Evolutionary conservation across 1,140 invertebrate species (phyloP).

Genomic region (Drosophila triauraria): DNA sequence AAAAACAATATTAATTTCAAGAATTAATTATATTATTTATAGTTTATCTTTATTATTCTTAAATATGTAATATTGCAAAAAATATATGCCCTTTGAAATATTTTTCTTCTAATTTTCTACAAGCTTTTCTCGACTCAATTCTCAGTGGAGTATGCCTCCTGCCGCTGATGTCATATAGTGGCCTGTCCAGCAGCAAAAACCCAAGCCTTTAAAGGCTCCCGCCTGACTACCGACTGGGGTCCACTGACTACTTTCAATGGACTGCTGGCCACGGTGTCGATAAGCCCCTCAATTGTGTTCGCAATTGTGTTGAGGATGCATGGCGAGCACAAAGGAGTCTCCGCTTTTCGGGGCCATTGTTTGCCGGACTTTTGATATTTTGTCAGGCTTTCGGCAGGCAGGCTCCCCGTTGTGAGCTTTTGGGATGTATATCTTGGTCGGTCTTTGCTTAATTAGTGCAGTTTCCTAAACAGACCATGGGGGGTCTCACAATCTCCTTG

Average conservation of each 20-base stretch:
- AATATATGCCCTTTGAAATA: no score
- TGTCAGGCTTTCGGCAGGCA: background rate
- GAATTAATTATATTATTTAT: no score
- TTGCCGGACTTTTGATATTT: conserved; percentile 38
- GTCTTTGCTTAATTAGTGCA: conserved; percentile 43
- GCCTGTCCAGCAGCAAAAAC: background rate
- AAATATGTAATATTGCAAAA: no score
- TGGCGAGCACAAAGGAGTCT: conserved; percentile 41
- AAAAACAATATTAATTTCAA: no score
- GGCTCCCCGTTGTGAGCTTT: conserved; percentile 15
- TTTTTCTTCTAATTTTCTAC: background rate
- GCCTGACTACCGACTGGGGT: background rate
- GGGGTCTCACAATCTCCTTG: conserved; percentile 34
- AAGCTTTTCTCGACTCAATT: background rate
- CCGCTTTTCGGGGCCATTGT: conserved; percentile 35
- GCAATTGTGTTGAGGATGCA: conserved; percentile 30
- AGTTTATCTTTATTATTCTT: no score
- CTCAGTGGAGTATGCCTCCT: background rate
- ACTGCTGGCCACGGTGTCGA: conserved; percentile 45
- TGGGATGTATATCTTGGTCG: conserved; percentile 3
- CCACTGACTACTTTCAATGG: conserved; percentile 8
- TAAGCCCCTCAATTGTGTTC: conserved; percentile 55
- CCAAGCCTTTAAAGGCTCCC: conserved; percentile 14
- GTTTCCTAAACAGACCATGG: conserved; percentile 6
- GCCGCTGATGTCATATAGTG: conserved; percentile 5